Conservation (phyloP, 53 echinoderm and acorn worm genomes). For the Echinometra lucunter region DNA sequence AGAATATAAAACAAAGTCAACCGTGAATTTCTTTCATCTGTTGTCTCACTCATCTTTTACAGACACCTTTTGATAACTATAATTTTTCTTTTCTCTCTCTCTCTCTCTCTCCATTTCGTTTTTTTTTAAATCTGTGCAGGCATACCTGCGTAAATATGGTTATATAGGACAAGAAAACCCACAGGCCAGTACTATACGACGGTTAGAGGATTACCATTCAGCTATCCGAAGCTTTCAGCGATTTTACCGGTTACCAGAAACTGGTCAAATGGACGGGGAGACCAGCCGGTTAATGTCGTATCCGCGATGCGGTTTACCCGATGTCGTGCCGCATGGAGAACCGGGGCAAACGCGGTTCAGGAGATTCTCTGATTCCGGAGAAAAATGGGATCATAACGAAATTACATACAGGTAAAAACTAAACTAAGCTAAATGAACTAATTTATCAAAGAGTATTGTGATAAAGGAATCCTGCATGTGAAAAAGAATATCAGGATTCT, state of each 20-base stretch:
- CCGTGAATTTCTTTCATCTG: no score
- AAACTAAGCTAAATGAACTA: neutral
- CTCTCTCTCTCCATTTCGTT: neutral
- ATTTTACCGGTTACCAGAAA: constrained; percentile 79
- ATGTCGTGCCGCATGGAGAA: constrained; percentile 68
- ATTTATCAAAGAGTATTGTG: no score
- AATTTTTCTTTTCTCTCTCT: no score
- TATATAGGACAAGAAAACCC: constrained; percentile 74
- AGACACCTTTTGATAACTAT: no score
- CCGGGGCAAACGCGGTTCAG: constrained; percentile 70
- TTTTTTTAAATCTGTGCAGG: constrained; percentile 68
- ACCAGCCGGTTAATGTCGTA: constrained; percentile 78
- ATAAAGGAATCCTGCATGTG: no score
- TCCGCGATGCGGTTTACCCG: constrained; percentile 89
- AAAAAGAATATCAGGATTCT: no score
- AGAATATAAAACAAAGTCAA: no score
- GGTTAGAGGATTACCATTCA: constrained; percentile 77
- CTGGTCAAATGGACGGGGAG: constrained; percentile 75
- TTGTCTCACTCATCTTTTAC: no score
- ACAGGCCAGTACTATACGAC: constrained; percentile 83
- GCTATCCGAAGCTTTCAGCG: constrained; percentile 84
- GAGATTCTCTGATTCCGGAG: constrained; percentile 83
- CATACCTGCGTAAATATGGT: constrained; percentile 85
- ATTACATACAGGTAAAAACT: constrained; percentile 86
- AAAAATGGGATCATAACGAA: constrained; percentile 85